Conservation (phyloP, 1,140 invertebrate species). For the Bombyx mandarina region DNA sequence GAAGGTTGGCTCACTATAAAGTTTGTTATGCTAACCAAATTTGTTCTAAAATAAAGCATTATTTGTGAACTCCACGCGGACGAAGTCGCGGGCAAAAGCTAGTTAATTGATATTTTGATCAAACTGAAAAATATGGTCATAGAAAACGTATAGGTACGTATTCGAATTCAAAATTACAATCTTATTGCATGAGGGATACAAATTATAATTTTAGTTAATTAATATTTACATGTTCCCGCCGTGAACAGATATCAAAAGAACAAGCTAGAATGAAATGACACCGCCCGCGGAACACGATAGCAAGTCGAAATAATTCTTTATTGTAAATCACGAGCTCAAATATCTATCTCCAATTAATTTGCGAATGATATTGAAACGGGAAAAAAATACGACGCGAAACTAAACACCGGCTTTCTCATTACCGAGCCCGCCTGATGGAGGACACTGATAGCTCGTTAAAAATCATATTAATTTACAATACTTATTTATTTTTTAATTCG, state of each 20-base stretch:
- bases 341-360: conserved; percentile 29
- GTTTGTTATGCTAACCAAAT: too few species aligned
- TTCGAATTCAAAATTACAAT: too few species aligned
- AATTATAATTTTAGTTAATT: too few species aligned
- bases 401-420: conserved; percentile 19
- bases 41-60: too few species aligned
- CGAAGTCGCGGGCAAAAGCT: too few species aligned
- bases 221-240: too few species aligned
- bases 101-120: too few species aligned
- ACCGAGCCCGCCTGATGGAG: conserved; percentile 11
- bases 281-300: conserved; percentile 1
- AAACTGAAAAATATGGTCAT: too few species aligned
- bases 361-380: conserved; percentile 19
- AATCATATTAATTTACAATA: conserved; percentile 35
- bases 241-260: neutral
- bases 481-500: conserved; percentile 5
- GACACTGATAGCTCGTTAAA: conserved; percentile 38
- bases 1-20: too few species aligned
- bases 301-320: conserved; percentile 8
- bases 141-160: too few species aligned
- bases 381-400: conserved; percentile 19
- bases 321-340: conserved; percentile 10
- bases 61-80: too few species aligned
- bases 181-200: too few species aligned
- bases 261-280: neutral